These are phyloP conservation scores for Varanus komodoensis DNA, from an alignment of 2,113 vertebrate genomes.

Conservation along the genomic window DNA sequence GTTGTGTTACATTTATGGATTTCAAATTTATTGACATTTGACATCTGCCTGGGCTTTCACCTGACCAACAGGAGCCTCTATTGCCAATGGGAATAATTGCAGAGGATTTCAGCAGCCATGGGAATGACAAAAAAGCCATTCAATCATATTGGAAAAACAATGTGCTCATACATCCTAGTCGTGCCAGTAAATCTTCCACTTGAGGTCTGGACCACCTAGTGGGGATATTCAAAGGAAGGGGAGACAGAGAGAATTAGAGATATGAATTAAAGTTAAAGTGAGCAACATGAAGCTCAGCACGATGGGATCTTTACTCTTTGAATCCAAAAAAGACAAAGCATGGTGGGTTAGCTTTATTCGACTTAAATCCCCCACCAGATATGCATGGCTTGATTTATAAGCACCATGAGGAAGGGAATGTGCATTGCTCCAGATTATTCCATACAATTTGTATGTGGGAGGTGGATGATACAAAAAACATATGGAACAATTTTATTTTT, in stretches of 20 bases:
- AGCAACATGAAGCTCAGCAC: constrained; percentile 64
- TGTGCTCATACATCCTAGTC: constrained; percentile 69
- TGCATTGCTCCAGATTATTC: constrained; percentile 67
- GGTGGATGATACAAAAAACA: constrained; percentile 75
- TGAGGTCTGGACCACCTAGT: constrained; percentile 72
- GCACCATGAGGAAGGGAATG: constrained; percentile 65
- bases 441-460: constrained; percentile 72
- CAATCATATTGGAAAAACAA: constrained; percentile 79
- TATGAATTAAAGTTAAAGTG: constrained; percentile 73
- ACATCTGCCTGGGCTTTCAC: constrained; percentile 76
- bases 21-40: constrained; percentile 81
- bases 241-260: constrained; percentile 55
- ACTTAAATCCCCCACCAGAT: constrained; percentile 51
- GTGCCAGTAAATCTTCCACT: constrained; percentile 76
- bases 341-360: constrained; percentile 62
- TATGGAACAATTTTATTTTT: constrained; percentile 70
- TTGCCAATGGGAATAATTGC: constrained; percentile 77
- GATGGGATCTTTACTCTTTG: constrained; percentile 64
- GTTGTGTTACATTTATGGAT: constrained; percentile 71
- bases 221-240: constrained; percentile 44
- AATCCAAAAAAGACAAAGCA: constrained; percentile 58
- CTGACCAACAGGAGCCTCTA: constrained; percentile 75
- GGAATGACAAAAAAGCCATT: constrained; percentile 76
- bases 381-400: constrained; percentile 66
- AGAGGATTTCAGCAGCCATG: constrained; percentile 74